phyloP scores from a whole-genome alignment of 1,140 invertebrate genomes.

The Calycopis cecrops region DNA sequence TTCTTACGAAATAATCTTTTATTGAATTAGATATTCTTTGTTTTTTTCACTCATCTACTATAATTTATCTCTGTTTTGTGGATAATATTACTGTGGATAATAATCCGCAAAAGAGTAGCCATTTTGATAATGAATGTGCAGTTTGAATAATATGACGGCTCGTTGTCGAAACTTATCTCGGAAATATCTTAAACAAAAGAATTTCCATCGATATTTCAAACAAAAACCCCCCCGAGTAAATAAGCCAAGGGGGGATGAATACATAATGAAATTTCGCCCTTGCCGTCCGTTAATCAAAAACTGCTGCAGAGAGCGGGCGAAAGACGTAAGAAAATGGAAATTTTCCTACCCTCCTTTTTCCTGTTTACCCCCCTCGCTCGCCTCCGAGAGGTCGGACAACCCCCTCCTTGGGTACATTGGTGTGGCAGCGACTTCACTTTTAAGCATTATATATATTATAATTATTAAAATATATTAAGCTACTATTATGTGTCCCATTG shows the following conservation, averaged over 20 bases:
- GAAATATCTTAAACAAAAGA: conserved; percentile 32
- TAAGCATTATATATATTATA: too few species aligned
- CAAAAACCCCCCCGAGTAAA: conserved; percentile 49
- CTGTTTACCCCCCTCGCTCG: conserved; percentile 53
- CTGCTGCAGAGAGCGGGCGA: conserved; percentile 62
- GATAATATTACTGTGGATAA: too few species aligned
- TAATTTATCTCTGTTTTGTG: too few species aligned
- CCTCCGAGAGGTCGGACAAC: conserved; percentile 57
- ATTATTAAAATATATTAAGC: too few species aligned
- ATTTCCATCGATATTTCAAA: conserved; percentile 33
- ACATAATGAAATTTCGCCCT: conserved; percentile 71
- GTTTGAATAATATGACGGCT: conserved; percentile 9
- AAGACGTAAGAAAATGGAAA: conserved; percentile 74
- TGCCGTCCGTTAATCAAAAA: conserved; percentile 72
- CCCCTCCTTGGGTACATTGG: conserved; percentile 34
- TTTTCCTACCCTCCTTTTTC: conserved; percentile 73
- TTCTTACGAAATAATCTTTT: too few species aligned
- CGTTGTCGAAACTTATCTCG: conserved; percentile 5
- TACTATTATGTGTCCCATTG: too few species aligned
- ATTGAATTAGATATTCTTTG: too few species aligned
- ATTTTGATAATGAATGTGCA: conserved; percentile 1
- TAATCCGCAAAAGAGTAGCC: background rate
- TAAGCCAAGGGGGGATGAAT: conserved; percentile 64
- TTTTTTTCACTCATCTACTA: too few species aligned
- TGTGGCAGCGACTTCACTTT: conserved; percentile 31